Evolutionary conservation across 2,888 invertebrate genomes (phyloP).

Genomic region (Tridacna gigas): DNA sequence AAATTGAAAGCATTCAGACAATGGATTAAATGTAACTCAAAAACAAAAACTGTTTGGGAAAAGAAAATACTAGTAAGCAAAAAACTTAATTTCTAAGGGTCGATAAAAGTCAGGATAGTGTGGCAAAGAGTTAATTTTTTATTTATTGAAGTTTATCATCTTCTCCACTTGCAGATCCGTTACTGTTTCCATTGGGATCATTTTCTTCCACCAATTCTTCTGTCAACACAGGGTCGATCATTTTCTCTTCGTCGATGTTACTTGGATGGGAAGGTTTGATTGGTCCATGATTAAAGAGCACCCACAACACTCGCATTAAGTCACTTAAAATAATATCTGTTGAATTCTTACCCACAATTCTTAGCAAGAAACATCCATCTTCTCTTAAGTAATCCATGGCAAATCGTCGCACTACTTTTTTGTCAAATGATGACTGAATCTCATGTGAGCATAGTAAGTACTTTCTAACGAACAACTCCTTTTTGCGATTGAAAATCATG

Average conservation of each 20-base stretch:
- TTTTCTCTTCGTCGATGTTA: constrained; percentile 3
- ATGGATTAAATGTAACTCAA: background rate
- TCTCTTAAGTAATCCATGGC: constrained; percentile 71
- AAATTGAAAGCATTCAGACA: too few relatives aligned
- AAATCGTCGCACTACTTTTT: constrained; percentile 70
- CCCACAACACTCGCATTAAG: constrained; percentile 67
- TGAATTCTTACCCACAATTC: constrained; percentile 73
- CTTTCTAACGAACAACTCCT: constrained; percentile 67
- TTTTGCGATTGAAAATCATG: constrained; percentile 65
- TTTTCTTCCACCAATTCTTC: constrained; percentile 25
- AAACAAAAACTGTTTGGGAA: background rate
- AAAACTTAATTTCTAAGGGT: too few relatives aligned
- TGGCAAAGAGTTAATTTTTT: too few relatives aligned
- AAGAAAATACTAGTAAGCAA: background rate
- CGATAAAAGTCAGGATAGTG: too few relatives aligned
- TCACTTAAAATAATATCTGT: constrained; percentile 70
- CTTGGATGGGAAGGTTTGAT: background rate
- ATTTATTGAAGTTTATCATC: background rate
- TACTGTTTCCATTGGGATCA: background rate
- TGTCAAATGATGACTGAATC: constrained; percentile 65
- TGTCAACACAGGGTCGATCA: constrained; percentile 10
- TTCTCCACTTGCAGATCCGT: background rate
- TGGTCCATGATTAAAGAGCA: constrained; percentile 62
- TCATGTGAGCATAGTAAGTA: constrained; percentile 64
- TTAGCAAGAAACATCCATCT: constrained; percentile 71